These are phyloP conservation scores for Miltochrista miniata DNA, from an alignment of 2,888 invertebrate genomes.

Conservation along the genomic window DNA sequence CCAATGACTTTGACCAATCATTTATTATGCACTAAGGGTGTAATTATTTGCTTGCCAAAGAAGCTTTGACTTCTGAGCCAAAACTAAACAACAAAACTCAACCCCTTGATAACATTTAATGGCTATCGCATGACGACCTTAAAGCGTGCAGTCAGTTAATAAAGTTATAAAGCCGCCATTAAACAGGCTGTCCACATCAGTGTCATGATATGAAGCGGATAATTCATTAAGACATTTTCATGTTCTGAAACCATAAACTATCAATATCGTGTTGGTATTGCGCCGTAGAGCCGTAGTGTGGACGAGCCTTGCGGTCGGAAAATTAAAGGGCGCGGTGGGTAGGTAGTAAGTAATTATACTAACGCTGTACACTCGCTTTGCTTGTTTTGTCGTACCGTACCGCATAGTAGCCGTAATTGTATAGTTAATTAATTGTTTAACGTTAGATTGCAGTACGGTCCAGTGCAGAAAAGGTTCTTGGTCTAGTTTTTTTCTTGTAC, in stretches of 20 bases:
- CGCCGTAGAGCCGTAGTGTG: conserved; percentile 10
- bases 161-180: conserved; percentile 16
- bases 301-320: conserved; percentile 24
- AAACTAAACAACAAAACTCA: not conserved
- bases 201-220: conserved; percentile 10
- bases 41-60: too few species aligned
- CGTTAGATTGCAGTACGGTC: too few species aligned
- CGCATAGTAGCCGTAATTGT: not conserved
- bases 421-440: not conserved
- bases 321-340: conserved; percentile 35
- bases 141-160: not conserved
- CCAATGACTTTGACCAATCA: too few species aligned
- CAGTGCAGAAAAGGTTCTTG: too few species aligned
- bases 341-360: conserved; percentile 30
- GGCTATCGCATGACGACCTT: not conserved
- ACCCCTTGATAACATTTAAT: not conserved
- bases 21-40: too few species aligned
- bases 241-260: conserved; percentile 42
- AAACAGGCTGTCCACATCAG: conserved; percentile 17
- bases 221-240: conserved; percentile 32
- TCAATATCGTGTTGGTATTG: conserved; percentile 33
- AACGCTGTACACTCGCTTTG: not conserved
- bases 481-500: too few species aligned
- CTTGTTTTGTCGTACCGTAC: not conserved
- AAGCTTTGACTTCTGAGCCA: too few species aligned